Evolutionary conservation across 2,888 invertebrate species (phyloP), one percentile per base, ranked within the genome.

Genomic region (Diarsia mendica): DNA sequence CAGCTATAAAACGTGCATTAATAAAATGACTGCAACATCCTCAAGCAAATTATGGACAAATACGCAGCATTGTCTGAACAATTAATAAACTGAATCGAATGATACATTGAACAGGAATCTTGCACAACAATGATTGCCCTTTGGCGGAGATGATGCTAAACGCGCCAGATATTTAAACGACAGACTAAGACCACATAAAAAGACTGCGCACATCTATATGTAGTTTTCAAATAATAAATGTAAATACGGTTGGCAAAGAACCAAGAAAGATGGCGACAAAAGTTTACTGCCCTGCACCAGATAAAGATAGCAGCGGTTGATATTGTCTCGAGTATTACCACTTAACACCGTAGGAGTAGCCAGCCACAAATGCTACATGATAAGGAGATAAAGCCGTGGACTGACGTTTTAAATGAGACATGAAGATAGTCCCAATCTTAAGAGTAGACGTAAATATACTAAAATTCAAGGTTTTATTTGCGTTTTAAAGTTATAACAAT

Each of bases 271-370:
- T 79, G 85, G 85, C 87, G 86, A 85, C 86, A 79, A 85, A 85
- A 85, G 89, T 89, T 89, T 86, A 90, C 87, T 89, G 88, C 85
- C 84, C 87, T 83, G 72, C 83, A 84, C 82, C 79, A 80, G 87
- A 85, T 81, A 82, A 83, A 84, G 87, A 89, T 89, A 86, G 80
- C 58, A 72, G 67, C 64, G n/a, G 15, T 3, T 72, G 60, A 78
- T 86, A 86, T 71, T 86, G 84, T 71, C 73, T 28, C 63, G 28
- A 18, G 46, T 33, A 64, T 70, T 71, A 73, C 64, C 58, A 72
- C 53, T 60, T 49, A 60, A 65, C 63, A 39, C 33, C 39, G 72
- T 77, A 77, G 68, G 39, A 74, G 76, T 73, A 74, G 63, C n/a
- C 28, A 39, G 63, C n/a, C 28, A 39, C 39, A 70, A 49, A 60